Evolutionary conservation across 2,113 vertebrate genomes (phyloP), one percentile per base, ranked within the genome.

Genomic region (Corydoras maculifer): DNA sequence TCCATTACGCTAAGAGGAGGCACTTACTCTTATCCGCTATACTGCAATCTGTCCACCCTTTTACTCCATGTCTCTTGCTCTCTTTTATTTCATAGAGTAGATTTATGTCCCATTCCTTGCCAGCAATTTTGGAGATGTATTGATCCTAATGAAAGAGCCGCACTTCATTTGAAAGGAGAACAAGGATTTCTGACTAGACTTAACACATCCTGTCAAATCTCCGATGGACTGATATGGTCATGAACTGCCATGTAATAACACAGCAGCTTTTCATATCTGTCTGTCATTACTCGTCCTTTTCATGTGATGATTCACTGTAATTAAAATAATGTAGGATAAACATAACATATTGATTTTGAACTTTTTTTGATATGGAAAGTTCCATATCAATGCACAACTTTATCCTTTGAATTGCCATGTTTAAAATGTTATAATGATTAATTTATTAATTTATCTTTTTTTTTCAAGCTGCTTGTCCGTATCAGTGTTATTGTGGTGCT

Each of bases 1-100:
- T 80, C 81, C 78, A 82, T 80, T 82, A 80, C 58, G 32, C 69
- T 80, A 77, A 77, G 69, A 77, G 74, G 72, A 80, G 76, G 49
- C 11, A 5, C 57, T 63, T 64, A 64, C 62, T 76, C 69, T 64
- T 71, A 31, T 48, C 43, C 63, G 35, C 62, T 62, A 70, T 69
- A 50, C 18, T 49, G 1, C 32, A 48, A 32, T 48, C 51, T 50
- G 8, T 61, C 43, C 2, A 43, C 13, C 15, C 12, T 48, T 30
- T 64, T 11, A 12, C 60, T 32, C 60, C 31, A 48, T 30, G 62
- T 62, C 69, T 3, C 8, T 62, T 59, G 15, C 35, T 65, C 53
- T 30, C 68, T 55, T 53, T 66, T 62, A 65, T 67, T 58, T 63
- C n/a, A 49, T 58, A 53, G 30, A 62, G 29, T 4, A 70, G 78